Conservation (phyloP, 2,797 vertebrate species). For the Premnoplex brunnescens region DNA sequence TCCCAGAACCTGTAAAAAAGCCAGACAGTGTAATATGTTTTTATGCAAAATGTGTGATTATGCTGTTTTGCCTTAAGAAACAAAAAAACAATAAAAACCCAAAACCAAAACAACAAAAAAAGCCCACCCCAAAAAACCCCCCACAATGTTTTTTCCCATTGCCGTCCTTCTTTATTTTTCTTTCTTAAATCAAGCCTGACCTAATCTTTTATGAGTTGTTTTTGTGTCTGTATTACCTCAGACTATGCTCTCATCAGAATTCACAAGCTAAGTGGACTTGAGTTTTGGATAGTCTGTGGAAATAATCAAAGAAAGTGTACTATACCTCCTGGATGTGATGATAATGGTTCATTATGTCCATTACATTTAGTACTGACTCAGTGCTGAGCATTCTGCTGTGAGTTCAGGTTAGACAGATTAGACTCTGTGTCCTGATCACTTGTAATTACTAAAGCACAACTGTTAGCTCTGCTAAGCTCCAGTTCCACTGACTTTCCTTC, state of each 20-base stretch:
- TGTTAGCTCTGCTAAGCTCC: constrained; percentile 24
- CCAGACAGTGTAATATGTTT: neutral
- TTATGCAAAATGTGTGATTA: neutral
- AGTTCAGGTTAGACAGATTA: neutral
- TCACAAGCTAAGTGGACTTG: constrained; percentile 43
- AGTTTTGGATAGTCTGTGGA: constrained; percentile 36
- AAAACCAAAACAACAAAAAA: neutral
- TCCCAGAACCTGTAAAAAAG: neutral
- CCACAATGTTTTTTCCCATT: neutral
- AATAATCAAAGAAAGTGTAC: constrained; percentile 53
- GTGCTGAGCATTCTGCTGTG: constrained; percentile 14
- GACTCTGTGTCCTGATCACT: neutral
- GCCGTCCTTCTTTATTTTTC: constrained; percentile 5
- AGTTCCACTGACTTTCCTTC: neutral
- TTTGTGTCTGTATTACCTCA: constrained; percentile 44
- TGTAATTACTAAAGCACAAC: constrained; percentile 22
- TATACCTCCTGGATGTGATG: constrained; percentile 31
- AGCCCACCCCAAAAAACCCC: neutral
- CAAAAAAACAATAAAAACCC: neutral
- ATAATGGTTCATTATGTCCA: constrained; percentile 50
- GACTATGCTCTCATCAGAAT: constrained; percentile 57
- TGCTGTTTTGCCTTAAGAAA: neutral
- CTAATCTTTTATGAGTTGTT: neutral
- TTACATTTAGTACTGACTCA: constrained; percentile 12
- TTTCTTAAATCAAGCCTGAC: constrained; percentile 29